Conservation (phyloP, 2,797 vertebrate genomes). For the Enteromius thamalakanensis region DNA sequence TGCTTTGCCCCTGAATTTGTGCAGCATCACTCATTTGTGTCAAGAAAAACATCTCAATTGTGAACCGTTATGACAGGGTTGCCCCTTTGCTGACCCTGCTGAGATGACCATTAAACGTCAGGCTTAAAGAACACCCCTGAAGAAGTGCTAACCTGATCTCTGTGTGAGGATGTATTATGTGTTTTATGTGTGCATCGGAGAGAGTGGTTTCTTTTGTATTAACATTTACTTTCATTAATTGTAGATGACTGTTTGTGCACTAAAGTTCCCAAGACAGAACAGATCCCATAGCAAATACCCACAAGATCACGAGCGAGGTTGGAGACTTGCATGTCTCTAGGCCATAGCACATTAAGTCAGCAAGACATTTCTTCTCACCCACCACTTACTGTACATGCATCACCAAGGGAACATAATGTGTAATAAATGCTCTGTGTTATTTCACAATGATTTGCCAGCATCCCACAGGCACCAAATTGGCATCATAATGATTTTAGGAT, state of each 20-base stretch:
- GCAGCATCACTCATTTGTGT: neutral
- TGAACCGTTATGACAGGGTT: conserved; percentile 8
- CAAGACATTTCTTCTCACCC: conserved; percentile 11
- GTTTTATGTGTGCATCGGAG: neutral
- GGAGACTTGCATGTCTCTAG: neutral
- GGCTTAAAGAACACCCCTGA: conserved; percentile 38
- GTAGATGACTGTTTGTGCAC: neutral
- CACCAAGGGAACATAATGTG: conserved; percentile 12
- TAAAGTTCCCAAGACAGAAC: conserved; percentile 10
- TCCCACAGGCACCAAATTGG: conserved; percentile 13
- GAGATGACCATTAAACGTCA: conserved; percentile 34
- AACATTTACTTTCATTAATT: neutral
- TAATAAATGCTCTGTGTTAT: conserved; percentile 19
- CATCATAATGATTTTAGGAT: neutral
- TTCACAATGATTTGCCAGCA: conserved; percentile 22
- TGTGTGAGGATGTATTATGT: neutral
- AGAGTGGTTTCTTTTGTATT: neutral
- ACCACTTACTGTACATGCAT: conserved; percentile 13
- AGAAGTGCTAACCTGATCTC: conserved; percentile 48
- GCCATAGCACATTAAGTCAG: conserved; percentile 20
- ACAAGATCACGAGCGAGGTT: neutral
- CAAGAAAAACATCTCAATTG: neutral
- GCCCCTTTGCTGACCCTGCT: conserved; percentile 41
- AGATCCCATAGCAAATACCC: neutral
- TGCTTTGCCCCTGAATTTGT: neutral